Evolutionary conservation across 2,888 invertebrate species (phyloP), one percentile per base, ranked within the genome.

Genomic region (Aphelenchoides bicaudatus): DNA sequence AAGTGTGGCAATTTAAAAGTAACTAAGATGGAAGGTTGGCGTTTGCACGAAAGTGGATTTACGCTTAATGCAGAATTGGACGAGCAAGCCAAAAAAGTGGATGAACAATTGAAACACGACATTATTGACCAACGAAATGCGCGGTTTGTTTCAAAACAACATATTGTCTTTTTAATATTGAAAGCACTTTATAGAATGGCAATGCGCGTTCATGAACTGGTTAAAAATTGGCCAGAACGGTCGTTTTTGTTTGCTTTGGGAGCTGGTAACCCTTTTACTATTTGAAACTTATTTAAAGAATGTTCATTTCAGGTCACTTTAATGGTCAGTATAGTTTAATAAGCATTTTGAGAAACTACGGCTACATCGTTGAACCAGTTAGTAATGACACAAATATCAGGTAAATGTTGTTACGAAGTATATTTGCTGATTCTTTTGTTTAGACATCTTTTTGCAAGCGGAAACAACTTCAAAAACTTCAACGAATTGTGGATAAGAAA

Each of bases 161-260:
- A n/a, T n/a, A n/a, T n/a, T n/a, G n/a, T n/a, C n/a, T n/a, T n/a
- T n/a, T n/a, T n/a, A n/a, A n/a, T n/a, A n/a, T n/a, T n/a, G n/a
- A n/a, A n/a, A n/a, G n/a, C n/a, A n/a, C n/a, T n/a, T n/a, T n/a
- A n/a, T n/a, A n/a, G n/a, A n/a, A 84, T 84, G 83, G 83, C 82
- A 6, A 70, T 78, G 31, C 72, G 83, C 48, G 80, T 83, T 1
- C 72, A 79, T 6, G 70, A 78, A 48, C 73, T 84, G 39, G 74
- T 84, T n/a, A 61, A 72, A 25, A 69, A 75, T n/a, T 70, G 82
- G 65, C 82, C 82, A 0, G 72, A 80, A 48, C 74, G 79, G 54
- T 81, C 80, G 53, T 81, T 82, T 71, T 84, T 84, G 75, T 83
- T 83, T 67, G 84, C 84, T 39, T 82, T 84, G 66, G 84, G 84